phyloP scores from a whole-genome alignment of 2,113 vertebrate species.

The Rattus norvegicus region GRCr8 NC_086034.1:31192501-31193000 shows the following conservation, averaged over 20 bases:
- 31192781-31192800: too few relatives aligned
- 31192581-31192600: neutral
- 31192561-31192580: neutral
- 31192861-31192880: neutral
- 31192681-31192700: neutral
- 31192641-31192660: neutral
- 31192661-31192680: neutral
- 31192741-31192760: neutral
- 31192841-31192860: neutral
- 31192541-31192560: neutral
- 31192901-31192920: neutral
- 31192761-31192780: neutral
- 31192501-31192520: neutral
- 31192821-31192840: neutral
- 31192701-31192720: neutral
- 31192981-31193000: neutral
- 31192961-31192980: neutral
- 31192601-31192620: neutral
- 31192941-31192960: neutral
- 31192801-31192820: neutral
- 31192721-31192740: neutral
- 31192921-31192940: neutral
- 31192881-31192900: neutral
- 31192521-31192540: neutral
- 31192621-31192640: neutral